Conservation (phyloP, 2,888 invertebrate genomes). For the Dryococelus australis region DNA sequence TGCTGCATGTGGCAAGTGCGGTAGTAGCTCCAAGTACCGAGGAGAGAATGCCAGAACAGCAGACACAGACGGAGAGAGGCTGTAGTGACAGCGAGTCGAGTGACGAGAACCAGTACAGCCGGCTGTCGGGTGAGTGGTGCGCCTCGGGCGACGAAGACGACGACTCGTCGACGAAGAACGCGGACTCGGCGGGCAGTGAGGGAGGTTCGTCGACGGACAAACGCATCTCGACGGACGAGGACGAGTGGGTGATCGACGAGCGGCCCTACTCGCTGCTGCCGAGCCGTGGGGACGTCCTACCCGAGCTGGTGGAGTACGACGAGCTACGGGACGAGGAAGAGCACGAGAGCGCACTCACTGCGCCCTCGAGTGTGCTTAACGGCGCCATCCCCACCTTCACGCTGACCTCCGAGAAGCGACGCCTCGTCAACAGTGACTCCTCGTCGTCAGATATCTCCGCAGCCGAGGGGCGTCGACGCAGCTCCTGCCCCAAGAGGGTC, state of each 20-base stretch:
- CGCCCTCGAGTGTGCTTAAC: background rate
- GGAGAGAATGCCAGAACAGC: background rate
- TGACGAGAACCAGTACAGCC: background rate
- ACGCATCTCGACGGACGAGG: background rate
- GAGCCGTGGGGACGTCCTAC: background rate
- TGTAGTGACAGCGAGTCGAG: background rate
- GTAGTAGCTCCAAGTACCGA: background rate
- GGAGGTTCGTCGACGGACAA: background rate
- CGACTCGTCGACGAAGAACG: background rate
- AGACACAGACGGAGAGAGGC: background rate
- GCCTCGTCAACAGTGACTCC: background rate
- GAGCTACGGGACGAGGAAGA: background rate
- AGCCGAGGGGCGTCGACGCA: background rate
- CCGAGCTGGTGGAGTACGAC: constrained; percentile 13
- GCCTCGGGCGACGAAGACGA: background rate
- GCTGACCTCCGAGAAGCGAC: background rate
- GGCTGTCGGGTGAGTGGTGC: background rate
- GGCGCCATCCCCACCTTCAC: background rate
- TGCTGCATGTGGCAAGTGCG: background rate
- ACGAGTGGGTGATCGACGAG: constrained; percentile 23
- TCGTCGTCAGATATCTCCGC: background rate
- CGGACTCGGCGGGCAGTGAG: background rate
- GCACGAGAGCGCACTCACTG: background rate
- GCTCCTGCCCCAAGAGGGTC: background rate
- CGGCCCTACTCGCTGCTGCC: constrained; percentile 11